Conservation (phyloP, 2,888 invertebrate genomes). For the Rhyacophila evoluta region DNA sequence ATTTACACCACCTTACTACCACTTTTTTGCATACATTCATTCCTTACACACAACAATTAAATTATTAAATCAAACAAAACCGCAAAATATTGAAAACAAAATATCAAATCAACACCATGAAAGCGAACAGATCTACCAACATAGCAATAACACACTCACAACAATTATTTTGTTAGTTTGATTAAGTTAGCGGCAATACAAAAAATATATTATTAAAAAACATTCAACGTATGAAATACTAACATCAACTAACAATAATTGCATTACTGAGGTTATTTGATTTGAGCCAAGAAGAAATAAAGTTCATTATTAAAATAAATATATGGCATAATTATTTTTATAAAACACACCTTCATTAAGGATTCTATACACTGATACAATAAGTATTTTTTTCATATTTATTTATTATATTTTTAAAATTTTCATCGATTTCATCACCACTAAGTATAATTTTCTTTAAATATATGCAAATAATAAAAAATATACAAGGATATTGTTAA, state of each 20-base stretch:
- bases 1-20: not conserved
- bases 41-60: not conserved
- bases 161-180: conserved; percentile 8
- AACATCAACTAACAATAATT: conserved; percentile 4
- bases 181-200: not conserved
- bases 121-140: conserved; percentile 3
- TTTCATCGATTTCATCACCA: too few relatives aligned
- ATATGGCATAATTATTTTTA: too few relatives aligned
- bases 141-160: not conserved
- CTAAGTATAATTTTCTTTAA: too few relatives aligned
- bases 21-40: not conserved
- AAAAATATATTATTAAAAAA: conserved; percentile 6
- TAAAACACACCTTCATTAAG: too few relatives aligned
- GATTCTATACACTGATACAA: too few relatives aligned
- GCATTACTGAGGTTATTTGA: not conserved
- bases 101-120: conserved; percentile 12
- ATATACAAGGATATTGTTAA: too few relatives aligned
- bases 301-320: too few relatives aligned
- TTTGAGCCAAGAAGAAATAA: not conserved
- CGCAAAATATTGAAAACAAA: conserved; percentile 11
- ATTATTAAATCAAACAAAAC: not conserved
- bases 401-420: too few relatives aligned
- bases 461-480: too few relatives aligned
- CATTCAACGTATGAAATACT: not conserved
- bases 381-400: too few relatives aligned